Conservation (phyloP, 2,113 vertebrate genomes). For the Penelope pileata region DNA sequence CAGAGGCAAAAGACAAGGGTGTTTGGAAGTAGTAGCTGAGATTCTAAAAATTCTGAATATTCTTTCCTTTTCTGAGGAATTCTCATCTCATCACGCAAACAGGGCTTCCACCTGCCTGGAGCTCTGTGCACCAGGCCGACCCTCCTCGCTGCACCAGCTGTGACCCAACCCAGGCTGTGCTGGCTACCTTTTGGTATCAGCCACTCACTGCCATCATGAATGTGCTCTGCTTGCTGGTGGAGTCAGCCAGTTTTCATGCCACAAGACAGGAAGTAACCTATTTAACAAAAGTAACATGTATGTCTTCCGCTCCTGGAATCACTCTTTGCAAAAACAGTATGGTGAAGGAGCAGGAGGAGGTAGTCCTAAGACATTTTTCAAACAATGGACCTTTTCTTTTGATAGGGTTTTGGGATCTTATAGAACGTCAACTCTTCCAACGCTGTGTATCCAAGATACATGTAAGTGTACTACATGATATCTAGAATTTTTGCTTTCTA, state of each 20-base stretch:
- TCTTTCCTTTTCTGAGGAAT: background rate
- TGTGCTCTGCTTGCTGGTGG: background rate
- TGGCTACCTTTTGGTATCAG: background rate
- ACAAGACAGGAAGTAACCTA: conserved; percentile 14
- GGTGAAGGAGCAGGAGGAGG: background rate
- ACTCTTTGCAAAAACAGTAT: conserved; percentile 20
- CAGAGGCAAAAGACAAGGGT: background rate
- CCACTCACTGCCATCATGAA: background rate
- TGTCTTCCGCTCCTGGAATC: conserved; percentile 35
- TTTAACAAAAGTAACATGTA: background rate
- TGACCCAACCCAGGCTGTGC: background rate
- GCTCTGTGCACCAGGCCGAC: rapidly evolving
- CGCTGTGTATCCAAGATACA: background rate
- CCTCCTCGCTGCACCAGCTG: background rate
- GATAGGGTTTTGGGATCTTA: background rate
- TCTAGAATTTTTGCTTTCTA: background rate
- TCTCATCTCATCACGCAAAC: background rate
- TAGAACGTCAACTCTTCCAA: background rate
- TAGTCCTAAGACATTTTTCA: background rate
- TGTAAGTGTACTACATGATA: background rate
- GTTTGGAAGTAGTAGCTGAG: background rate
- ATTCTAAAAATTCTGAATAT: background rate
- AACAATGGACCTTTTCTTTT: background rate
- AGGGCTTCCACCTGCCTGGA: background rate
- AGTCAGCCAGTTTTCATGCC: background rate